Evolutionary conservation across 2,113 vertebrate genomes (phyloP).

Genomic region (Nycticebus coucang): DNA sequence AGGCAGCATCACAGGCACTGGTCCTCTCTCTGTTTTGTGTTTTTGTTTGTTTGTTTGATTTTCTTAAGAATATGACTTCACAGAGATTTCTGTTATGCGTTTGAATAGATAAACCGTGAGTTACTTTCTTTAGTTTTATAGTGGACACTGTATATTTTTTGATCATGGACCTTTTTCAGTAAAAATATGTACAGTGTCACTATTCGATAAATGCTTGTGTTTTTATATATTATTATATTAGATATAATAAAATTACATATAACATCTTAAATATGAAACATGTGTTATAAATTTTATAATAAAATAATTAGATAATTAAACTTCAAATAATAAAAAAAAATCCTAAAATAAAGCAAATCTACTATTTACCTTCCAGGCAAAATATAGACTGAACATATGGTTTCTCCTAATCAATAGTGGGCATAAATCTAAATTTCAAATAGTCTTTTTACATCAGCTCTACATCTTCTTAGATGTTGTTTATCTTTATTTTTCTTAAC

Average conservation of each 20-base stretch:
- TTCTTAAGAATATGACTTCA: background rate
- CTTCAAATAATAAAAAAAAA: background rate
- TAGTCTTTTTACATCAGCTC: background rate
- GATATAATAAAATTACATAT: too few relatives aligned
- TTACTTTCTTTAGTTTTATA: background rate
- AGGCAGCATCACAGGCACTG: background rate
- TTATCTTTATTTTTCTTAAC: background rate
- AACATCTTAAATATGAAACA: background rate
- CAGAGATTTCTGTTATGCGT: background rate
- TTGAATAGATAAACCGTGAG: background rate
- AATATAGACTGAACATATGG: background rate
- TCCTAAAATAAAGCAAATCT: background rate
- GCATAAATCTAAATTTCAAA: background rate
- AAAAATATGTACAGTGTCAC: background rate
- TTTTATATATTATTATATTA: background rate
- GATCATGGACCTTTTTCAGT: background rate
- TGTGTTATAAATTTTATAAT: background rate
- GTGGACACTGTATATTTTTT: background rate
- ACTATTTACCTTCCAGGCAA: background rate
- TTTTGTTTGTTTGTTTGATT: background rate
- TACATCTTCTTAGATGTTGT: background rate
- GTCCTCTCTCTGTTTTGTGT: background rate
- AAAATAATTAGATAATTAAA: background rate
- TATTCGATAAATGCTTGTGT: background rate
- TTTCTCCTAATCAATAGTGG: background rate